phyloP scores from a whole-genome alignment of 2,113 vertebrate genomes.

The Galemys pyrenaicus region DNA sequence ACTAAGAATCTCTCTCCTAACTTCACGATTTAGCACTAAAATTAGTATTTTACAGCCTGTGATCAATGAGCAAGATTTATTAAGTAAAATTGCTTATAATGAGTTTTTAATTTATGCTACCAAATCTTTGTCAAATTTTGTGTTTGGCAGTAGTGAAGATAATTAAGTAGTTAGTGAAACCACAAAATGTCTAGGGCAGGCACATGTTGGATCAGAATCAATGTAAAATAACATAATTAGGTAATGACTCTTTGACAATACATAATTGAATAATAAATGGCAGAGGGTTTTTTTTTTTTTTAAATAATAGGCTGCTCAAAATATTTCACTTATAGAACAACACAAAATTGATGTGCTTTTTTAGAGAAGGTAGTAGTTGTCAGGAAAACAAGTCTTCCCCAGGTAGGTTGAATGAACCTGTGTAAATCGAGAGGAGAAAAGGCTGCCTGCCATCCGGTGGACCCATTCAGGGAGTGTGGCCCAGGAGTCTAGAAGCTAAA shows the following conservation, averaged over 20 bases:
- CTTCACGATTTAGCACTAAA: background rate
- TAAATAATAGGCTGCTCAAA: constrained; percentile 18
- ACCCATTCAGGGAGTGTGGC: constrained; percentile 16
- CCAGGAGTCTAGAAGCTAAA: background rate
- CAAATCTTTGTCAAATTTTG: constrained; percentile 65
- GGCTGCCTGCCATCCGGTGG: constrained; percentile 50
- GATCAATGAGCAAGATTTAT: constrained; percentile 48
- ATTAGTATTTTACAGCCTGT: constrained; percentile 1
- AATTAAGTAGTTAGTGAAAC: constrained; percentile 71
- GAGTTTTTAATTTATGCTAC: constrained; percentile 62
- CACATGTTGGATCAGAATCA: constrained; percentile 66
- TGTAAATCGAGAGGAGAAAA: background rate
- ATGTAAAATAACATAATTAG: constrained; percentile 72
- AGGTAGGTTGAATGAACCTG: background rate
- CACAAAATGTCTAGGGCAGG: constrained; percentile 61
- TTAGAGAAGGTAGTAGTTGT: background rate
- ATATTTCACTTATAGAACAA: constrained; percentile 44
- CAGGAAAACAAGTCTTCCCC: background rate
- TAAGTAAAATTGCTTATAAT: constrained; percentile 63
- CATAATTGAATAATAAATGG: constrained; percentile 64
- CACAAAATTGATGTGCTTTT: constrained; percentile 9
- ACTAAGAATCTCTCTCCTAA: background rate
- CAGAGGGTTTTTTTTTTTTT: constrained; percentile 19
- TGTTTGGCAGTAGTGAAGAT: constrained; percentile 59
- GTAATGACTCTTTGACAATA: constrained; percentile 64